These are phyloP conservation scores for Phymanthus crucifer DNA, from an alignment of 92 coral and sea anemone genomes.

Conservation along the genomic window DNA sequence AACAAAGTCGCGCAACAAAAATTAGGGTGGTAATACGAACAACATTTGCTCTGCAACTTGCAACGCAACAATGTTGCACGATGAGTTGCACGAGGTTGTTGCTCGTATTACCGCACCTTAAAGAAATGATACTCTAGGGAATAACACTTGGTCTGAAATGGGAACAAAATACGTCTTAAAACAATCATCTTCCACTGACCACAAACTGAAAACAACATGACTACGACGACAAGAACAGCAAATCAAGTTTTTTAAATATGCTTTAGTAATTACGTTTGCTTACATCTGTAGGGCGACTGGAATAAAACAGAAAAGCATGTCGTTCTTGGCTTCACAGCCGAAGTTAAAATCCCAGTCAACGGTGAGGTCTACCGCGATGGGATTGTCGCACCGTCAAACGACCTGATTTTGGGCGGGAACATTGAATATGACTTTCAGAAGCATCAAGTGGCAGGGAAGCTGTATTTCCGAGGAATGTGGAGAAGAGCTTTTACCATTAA, in stretches of 20 bases:
- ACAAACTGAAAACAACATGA: too few species aligned
- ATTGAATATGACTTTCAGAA: slow-evolving; percentile 72
- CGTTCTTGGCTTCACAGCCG: slow-evolving; percentile 86
- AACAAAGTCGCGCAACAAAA: slow-evolving; percentile 72
- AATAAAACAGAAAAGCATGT: slow-evolving; percentile 60
- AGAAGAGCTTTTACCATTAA: slow-evolving; percentile 77
- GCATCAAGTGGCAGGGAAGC: slow-evolving; percentile 67
- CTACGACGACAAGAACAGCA: too few species aligned
- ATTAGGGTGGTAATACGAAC: too few species aligned
- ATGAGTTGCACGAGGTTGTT: too few species aligned
- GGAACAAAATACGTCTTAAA: too few species aligned
- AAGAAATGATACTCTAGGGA: too few species aligned
- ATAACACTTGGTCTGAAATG: too few species aligned
- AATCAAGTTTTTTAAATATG: background rate
- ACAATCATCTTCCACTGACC: too few species aligned
- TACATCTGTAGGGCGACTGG: slow-evolving; percentile 77
- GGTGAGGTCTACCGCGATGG: slow-evolving; percentile 92
- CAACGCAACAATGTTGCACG: too few species aligned
- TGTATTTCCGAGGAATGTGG: slow-evolving; percentile 94
- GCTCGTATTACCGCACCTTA: too few species aligned
- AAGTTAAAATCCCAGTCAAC: slow-evolving; percentile 90
- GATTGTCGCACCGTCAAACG: slow-evolving; percentile 76
- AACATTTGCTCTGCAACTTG: too few species aligned
- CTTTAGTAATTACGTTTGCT: background rate
- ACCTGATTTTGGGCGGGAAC: slow-evolving; percentile 76